A percentile compares a stretch with the other conserved stretches of the same genome.
These are phyloP conservation scores for Sitta carolinensis DNA, from an alignment of 2,797 vertebrate genomes.

Conservation along the genomic window DNA sequence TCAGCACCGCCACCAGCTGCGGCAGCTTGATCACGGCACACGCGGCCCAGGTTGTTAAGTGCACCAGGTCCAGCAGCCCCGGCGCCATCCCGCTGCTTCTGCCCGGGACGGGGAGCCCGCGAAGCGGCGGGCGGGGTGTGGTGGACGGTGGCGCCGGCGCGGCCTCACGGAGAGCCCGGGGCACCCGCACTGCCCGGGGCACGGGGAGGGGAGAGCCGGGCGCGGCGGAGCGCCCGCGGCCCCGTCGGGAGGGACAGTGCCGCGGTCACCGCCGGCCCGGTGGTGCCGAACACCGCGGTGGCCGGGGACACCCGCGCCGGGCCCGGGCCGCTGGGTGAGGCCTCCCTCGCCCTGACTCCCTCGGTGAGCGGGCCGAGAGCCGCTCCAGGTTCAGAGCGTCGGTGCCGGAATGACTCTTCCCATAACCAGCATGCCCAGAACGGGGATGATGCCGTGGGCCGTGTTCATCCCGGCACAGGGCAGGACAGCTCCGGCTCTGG, in stretches of 20 bases:
- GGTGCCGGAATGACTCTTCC: background rate
- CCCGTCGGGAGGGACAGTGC: background rate
- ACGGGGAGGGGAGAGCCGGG: background rate
- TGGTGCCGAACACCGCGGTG: background rate
- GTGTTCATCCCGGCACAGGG: accelerated
- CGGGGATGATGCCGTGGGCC: accelerated
- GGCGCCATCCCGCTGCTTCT: background rate
- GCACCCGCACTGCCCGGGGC: background rate
- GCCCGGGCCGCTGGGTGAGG: accelerated
- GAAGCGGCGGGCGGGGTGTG: background rate
- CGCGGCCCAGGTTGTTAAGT: constrained; percentile 74
- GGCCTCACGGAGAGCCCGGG: background rate
- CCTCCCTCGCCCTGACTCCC: accelerated
- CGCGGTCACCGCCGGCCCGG: background rate
- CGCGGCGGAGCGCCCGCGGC: background rate
- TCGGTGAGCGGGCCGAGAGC: background rate
- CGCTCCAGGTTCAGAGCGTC: too few species aligned
- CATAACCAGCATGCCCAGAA: too few species aligned
- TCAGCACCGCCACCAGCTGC: constrained; percentile 68
- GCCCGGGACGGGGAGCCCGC: background rate
- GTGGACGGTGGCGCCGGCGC: background rate
- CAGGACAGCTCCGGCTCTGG: background rate
- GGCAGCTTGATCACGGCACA: constrained; percentile 77
- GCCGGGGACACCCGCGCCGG: accelerated
- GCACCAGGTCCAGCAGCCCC: constrained; percentile 58